Evolutionary conservation across 2,797 vertebrate species (phyloP), one percentile per base, ranked within the genome.

Genomic region (Smutsia temminckii): DNA sequence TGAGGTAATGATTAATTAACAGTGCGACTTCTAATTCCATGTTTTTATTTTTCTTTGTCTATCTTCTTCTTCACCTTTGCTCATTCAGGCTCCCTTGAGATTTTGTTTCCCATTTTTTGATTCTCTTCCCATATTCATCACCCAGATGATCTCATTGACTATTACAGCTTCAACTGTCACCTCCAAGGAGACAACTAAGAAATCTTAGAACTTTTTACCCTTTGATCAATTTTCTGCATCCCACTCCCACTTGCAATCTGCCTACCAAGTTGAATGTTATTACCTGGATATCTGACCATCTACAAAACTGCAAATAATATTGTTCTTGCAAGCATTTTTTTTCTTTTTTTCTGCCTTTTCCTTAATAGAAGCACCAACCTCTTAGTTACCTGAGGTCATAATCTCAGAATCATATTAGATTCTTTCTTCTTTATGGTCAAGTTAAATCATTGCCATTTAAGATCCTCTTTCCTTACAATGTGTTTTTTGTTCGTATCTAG

Each of bases 361-460:
- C 32, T 71, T 78, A 61, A 66, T 25, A 34, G 20, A 89, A 78
- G 8, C 12, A 85, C 49, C 27, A 53, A 9, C 68, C 4, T 88
- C 59, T 93, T 77, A 80, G 59, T 79, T 55, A 66, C 7, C 42
- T 27, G 23, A 18, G 49, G 2, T 91, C 10, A 32, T 42, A 85
- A 55, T 68, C 12, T 68, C 16, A 57, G n/a, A 66, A 42, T 74
- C 25, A 63, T n/a, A 53, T 86, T 88, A 77, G 57, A 40, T 75
- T 75, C 21, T 77, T 75, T 90, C 25, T 84, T 85, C 37, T 64
- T 66, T 89, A 59, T 71, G 37, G 4, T 59, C 7, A 61, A 71
- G 8, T 91, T 88, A 66, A 90, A 92, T 85, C 14, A 32, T 49
- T 88, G 29, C 32, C 12, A 94, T 78, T 79, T 78, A 25, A 71